Base-by-base conservation (phyloP, 2,113 vertebrate genomes). In the Ptyas mucosa region DNA sequence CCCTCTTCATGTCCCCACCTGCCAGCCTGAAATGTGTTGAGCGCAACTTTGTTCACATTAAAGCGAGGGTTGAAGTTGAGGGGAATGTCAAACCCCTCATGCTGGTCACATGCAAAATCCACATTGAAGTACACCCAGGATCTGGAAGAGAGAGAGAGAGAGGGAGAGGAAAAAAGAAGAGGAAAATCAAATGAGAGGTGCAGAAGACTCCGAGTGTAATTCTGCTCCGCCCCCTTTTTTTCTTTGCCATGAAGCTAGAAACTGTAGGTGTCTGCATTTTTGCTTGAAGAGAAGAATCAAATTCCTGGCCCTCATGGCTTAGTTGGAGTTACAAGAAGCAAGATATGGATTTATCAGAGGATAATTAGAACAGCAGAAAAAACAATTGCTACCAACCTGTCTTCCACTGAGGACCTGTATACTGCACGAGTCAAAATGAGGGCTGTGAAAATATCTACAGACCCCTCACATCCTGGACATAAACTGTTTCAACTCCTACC, bases 11-110 rank as follows among this genome's bases (percentile, higher is more conserved):
- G 93, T 0, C 95, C 97, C 98, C 98, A 99, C 6, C 15, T 2
- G 0, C 97, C 98, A 0, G 94, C 87, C 89, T 97, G 96, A 57
- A 93, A 93, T 0, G 95, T 75, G 96, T 99, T 99, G 93, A 98
- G 98, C 11, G 98, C 97, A 89, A 99, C 98, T 57, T 98, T 98
- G 97, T 93, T 90, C 18, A 6, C 18, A 55, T 98, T 97, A 12
- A 98, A 98, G 0, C 98, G 98, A 6, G 98, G 98, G 91, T 98
- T 98, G 95, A 98, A 97, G 96, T 98, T 98, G 8, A 98, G 96
- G 90, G 98, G 98, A 0, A 98, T 87, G 92, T 99, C 98, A 0
- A 95, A 90, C 49, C 95, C 97, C 0, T 97, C 94, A 0, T 88
- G 93, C 21, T 95, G 94, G 0, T 97, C 98, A 26, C 97, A 97